phyloP scores from a whole-genome alignment of 2,888 invertebrate species.

The Empis livida region DNA sequence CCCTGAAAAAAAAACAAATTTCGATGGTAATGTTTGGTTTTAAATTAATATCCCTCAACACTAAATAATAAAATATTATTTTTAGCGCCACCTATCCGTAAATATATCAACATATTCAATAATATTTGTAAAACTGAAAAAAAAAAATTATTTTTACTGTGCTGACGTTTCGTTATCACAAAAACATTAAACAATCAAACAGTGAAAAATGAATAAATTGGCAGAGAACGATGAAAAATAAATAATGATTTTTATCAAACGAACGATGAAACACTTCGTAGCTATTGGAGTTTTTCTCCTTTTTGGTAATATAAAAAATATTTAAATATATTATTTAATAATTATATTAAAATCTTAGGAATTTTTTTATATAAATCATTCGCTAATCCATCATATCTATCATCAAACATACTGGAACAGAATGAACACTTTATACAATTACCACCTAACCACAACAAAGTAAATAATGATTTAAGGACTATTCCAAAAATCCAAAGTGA shows the following conservation, averaged over 20 bases:
- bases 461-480: not conserved
- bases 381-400: constrained; percentile 14
- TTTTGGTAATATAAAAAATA: constrained; percentile 8
- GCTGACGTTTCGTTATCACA: no score
- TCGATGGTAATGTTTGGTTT: no score
- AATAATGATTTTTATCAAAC: constrained; percentile 21
- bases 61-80: no score
- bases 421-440: constrained; percentile 2
- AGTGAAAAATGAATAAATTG: not conserved
- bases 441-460: constrained; percentile 1
- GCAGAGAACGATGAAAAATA: not conserved
- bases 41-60: no score
- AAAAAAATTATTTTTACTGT: not conserved
- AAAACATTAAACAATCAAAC: not conserved
- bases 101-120: no score
- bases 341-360: not conserved
- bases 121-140: not conserved
- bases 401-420: constrained; percentile 13
- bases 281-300: constrained; percentile 13
- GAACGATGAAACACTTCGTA: constrained; percentile 23
- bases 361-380: constrained; percentile 14
- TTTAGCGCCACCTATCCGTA: no score
- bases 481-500: constrained; percentile 2
- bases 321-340: no score
- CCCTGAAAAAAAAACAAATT: no score